A percentile compares a stretch with the other conserved stretches of the same genome.
These are phyloP conservation scores for Tachina lurida DNA, from an alignment of 2,888 invertebrate species.

Conservation along the genomic window DNA sequence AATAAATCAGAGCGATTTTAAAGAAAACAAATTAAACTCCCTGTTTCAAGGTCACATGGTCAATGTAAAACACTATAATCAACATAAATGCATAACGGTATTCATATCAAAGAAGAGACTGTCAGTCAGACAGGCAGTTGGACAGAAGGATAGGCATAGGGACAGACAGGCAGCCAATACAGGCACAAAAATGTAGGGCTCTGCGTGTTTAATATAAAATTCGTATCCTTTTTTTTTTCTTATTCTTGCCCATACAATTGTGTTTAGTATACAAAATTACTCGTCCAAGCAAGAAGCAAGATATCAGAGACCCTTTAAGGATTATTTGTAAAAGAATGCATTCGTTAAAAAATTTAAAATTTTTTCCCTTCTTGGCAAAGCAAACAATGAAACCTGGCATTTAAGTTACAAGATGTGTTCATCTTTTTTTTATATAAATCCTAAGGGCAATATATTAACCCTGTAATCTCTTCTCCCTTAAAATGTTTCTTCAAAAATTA, in stretches of 20 bases:
- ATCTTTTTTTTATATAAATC: too few species aligned
- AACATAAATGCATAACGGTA: conserved; percentile 71
- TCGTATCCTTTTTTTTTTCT: conserved; percentile 44
- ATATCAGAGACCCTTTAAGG: conserved; percentile 9
- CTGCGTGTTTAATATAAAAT: conserved; percentile 60
- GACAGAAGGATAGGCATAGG: not conserved
- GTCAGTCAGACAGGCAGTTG: not conserved
- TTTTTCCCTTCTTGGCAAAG: too few species aligned
- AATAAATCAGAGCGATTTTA: conserved; percentile 53
- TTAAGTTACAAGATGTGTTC: too few species aligned
- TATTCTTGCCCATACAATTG: conserved; percentile 8
- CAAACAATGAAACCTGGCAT: too few species aligned
- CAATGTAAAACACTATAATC: conserved; percentile 70
- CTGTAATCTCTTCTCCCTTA: too few species aligned
- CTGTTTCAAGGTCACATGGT: conserved; percentile 70
- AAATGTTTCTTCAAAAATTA: too few species aligned
- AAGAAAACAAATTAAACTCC: conserved; percentile 35
- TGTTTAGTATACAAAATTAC: conserved; percentile 31
- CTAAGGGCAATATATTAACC: too few species aligned
- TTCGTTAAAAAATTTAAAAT: too few species aligned
- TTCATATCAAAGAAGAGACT: not conserved
- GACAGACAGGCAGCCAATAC: not conserved
- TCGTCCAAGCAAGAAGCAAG: not conserved
- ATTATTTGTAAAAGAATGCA: conserved; percentile 6
- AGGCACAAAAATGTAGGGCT: conserved; percentile 16